Evolutionary conservation across 1,140 invertebrate species (phyloP).

Genomic region (Sycobia sp.): DNA sequence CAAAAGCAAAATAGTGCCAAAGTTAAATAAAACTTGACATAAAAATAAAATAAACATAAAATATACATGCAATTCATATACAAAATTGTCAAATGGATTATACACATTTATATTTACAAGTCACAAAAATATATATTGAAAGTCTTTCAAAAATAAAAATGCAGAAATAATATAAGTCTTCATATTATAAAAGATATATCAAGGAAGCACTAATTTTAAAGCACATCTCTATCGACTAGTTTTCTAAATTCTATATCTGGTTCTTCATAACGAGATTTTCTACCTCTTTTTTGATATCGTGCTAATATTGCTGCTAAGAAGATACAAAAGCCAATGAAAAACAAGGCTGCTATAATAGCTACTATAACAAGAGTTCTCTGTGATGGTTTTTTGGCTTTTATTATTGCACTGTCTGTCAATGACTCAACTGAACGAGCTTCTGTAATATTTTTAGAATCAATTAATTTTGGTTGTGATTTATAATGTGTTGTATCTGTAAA

Average conservation of each 20-base stretch:
- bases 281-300: slow-evolving; percentile 59
- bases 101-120: too few relatives aligned
- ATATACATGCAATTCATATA: slow-evolving; percentile 16
- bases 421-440: slow-evolving; percentile 7
- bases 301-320: slow-evolving; percentile 50
- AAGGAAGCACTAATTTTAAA: slow-evolving; percentile 19
- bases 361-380: slow-evolving; percentile 20
- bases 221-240: slow-evolving; percentile 43
- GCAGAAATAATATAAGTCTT: too few relatives aligned
- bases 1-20: neutral
- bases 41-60: neutral
- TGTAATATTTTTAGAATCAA: slow-evolving; percentile 13
- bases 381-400: slow-evolving; percentile 16
- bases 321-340: slow-evolving; percentile 51
- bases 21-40: slow-evolving; percentile 12
- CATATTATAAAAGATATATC: too few relatives aligned
- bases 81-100: neutral
- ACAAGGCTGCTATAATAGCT: slow-evolving; percentile 40
- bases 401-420: neutral
- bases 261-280: slow-evolving; percentile 44
- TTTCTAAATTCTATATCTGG: slow-evolving; percentile 52
- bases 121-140: too few relatives aligned
- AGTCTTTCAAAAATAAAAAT: too few relatives aligned
- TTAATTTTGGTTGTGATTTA: neutral
- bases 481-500: slow-evolving; percentile 33